Conservation (phyloP, 2,113 vertebrate species). For the Oreochromis tanganicae region DNA sequence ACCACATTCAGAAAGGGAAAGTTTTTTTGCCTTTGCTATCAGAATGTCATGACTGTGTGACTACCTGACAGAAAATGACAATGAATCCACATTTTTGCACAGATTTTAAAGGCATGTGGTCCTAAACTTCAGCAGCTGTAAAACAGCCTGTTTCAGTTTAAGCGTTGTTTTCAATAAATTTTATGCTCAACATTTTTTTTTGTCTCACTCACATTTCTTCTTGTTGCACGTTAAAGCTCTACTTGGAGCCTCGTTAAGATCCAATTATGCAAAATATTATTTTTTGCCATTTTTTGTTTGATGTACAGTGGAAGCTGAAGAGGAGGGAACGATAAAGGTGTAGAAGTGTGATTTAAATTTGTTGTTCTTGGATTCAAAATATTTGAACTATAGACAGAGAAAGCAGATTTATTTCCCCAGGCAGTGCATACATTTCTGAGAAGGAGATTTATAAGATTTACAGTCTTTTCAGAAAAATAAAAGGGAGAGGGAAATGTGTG, state of each 20-base stretch:
- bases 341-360: not conserved
- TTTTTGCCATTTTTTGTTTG: not conserved
- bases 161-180: not conserved
- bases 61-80: not conserved
- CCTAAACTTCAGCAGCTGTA: not conserved
- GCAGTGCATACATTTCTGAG: not conserved
- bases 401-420: slow-evolving; percentile 2
- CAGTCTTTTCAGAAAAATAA: not conserved
- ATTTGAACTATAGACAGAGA: not conserved
- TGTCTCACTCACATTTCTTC: not conserved
- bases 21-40: not conserved
- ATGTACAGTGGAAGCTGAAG: not conserved
- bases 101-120: not conserved
- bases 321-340: not conserved
- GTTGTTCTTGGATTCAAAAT: not conserved
- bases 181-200: not conserved
- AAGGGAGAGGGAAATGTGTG: not conserved
- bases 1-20: not conserved
- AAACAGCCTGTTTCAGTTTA: not conserved
- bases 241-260: not conserved
- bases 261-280: not conserved
- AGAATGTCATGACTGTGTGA: not conserved
- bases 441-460: not conserved
- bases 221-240: not conserved
- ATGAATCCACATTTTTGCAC: not conserved